A percentile compares a stretch with the other conserved stretches of the same genome.
phyloP scores from a whole-genome alignment of 2,113 vertebrate genomes.

The Glaucidium brasilianum region DNA sequence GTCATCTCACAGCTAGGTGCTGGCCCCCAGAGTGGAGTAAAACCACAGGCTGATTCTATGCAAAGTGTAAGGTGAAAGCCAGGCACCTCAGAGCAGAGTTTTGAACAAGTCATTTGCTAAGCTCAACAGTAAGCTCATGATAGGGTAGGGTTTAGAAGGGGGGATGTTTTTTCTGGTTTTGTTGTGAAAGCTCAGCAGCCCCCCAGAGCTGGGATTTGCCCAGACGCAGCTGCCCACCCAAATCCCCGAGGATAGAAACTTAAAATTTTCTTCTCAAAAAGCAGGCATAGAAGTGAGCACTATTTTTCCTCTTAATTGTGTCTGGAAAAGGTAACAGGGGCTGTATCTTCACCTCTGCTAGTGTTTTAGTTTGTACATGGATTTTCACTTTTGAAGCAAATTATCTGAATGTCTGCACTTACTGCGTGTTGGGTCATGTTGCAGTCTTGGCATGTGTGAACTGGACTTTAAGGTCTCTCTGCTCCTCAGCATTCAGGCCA shows the following conservation, averaged over 20 bases:
- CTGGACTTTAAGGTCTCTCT: neutral
- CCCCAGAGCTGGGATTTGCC: neutral
- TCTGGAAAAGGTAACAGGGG: neutral
- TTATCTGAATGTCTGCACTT: neutral
- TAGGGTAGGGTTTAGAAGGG: neutral
- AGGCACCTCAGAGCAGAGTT: neutral
- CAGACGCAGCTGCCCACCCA: neutral
- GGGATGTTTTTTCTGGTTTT: neutral
- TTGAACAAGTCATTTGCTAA: neutral
- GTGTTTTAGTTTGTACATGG: neutral
- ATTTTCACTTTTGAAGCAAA: neutral
- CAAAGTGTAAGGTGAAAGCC: neutral
- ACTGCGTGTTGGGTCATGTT: rapidly evolving
- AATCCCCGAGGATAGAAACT: neutral
- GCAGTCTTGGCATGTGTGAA: neutral
- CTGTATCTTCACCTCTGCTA: neutral
- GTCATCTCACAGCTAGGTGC: neutral
- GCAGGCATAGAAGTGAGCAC: rapidly evolving
- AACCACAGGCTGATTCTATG: neutral
- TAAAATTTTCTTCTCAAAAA: neutral
- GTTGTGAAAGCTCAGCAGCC: neutral
- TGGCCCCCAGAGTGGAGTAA: neutral
- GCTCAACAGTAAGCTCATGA: neutral
- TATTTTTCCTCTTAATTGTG: neutral
- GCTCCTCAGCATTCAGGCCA: neutral